Evolutionary conservation across 2,113 vertebrate species (phyloP).

Genomic region (Platysteira castanea): DNA sequence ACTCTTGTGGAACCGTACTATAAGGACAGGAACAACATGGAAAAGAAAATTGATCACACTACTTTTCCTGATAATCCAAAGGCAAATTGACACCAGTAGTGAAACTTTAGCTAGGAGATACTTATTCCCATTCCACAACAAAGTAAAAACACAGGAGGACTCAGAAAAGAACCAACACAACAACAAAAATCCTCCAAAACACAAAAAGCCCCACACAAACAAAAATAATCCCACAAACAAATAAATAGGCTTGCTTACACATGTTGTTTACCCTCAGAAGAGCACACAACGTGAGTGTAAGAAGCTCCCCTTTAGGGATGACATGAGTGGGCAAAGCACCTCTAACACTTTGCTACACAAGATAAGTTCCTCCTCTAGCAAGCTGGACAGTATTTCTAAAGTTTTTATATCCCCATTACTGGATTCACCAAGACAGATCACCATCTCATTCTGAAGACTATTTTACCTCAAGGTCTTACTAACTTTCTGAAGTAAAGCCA

Average conservation of each 20-base stretch:
- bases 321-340: neutral
- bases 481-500: neutral
- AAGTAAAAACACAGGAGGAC: neutral
- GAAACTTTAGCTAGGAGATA: neutral
- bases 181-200: neutral
- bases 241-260: neutral
- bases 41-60: neutral
- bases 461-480: neutral
- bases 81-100: neutral
- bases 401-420: neutral
- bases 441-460: neutral
- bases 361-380: neutral
- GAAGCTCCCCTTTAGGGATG: neutral
- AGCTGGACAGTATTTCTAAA: neutral
- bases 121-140: neutral
- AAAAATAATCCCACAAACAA: neutral
- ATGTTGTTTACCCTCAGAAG: neutral
- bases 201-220: neutral
- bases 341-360: neutral
- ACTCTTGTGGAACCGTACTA: rapidly evolving
- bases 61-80: neutral
- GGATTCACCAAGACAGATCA: neutral
- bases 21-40: neutral
- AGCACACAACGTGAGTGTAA: rapidly evolving
- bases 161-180: neutral